Base-by-base conservation (phyloP, 2,888 invertebrate species). In the Nudaria mundana region DNA sequence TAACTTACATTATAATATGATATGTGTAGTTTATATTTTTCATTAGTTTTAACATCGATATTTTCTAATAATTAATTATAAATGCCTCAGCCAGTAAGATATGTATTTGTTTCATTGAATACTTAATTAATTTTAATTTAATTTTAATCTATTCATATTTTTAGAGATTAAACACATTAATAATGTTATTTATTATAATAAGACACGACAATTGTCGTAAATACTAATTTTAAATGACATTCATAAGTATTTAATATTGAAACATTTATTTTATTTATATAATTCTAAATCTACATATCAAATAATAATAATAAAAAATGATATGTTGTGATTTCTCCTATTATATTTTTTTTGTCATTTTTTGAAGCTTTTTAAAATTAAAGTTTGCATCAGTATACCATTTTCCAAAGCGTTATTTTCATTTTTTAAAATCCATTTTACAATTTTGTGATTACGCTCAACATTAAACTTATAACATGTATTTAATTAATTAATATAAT, bases 61-160 rank as follows among this genome's bases (percentile, higher is more conserved):
- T 72, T 73, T 70, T 67, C 66, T 74, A 70, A 67, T 66, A 73
- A 74, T 62, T 25, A 31, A 12, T 34, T 76, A 76, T 83, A 87
- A 87, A 88, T 89, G 88, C 89, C 88, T 81, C 89, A 89, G 88
- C 88, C 89, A 88, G 81, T 68, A 69, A 58, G 85, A 88, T 88
- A 87, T 89, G 84, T 89, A 78, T 81, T 73, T 54, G 82, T 87
- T 87, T 86, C 78, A 77, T 77, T 72, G 59, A 81, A 81, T 73
- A 81, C 79, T 82, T 84, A 83, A 55, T 63, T 74, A 59, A 40
- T 48, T 38, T 42, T 61, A 63, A 40, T 49, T 72, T 69, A 33
- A 37, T 33, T 29, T 71, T 65, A 73, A 67, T 64, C 55, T 61
- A 59, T 64, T 71, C 65, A 59, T 72, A 71, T 63, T 43, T 62